Conservation (phyloP, 2,113 vertebrate genomes). For the Ictalurus furcatus region DNA sequence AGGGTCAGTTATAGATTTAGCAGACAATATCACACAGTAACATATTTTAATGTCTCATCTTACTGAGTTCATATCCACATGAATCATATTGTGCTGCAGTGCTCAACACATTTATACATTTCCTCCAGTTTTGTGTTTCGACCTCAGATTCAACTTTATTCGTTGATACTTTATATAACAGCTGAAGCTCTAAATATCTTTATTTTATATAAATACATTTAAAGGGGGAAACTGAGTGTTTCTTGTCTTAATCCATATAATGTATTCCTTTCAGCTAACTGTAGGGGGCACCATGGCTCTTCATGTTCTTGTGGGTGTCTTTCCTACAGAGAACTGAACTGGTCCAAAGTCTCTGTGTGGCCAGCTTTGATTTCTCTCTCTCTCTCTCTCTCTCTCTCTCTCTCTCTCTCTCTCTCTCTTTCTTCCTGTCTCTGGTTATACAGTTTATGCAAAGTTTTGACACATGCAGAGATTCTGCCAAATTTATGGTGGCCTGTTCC, state of each 20-base stretch:
- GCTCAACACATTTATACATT: conserved; percentile 42
- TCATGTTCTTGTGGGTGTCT: neutral
- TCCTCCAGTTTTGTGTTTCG: neutral
- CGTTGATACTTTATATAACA: neutral
- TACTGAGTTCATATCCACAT: conserved; percentile 49
- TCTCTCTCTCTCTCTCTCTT: conserved; percentile 4
- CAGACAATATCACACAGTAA: conserved; percentile 9
- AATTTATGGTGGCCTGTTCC: neutral
- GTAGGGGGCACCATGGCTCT: conserved; percentile 67
- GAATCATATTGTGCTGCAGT: conserved; percentile 31
- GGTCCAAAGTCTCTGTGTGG: conserved; percentile 15
- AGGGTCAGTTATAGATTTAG: conserved; percentile 4
- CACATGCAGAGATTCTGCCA: neutral
- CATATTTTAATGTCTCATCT: neutral
- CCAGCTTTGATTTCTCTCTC: neutral
- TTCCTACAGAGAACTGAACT: neutral
- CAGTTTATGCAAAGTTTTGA: neutral
- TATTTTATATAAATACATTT: neutral
- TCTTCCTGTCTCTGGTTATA: neutral
- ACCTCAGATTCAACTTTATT: neutral
- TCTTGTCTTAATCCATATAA: neutral
- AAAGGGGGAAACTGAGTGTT: neutral
- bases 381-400: neutral
- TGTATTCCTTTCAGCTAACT: conserved; percentile 35
- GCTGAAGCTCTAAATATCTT: neutral